phyloP scores from a whole-genome alignment of 2,888 invertebrate species.

The Branchipolynoe longqiensis region DNA sequence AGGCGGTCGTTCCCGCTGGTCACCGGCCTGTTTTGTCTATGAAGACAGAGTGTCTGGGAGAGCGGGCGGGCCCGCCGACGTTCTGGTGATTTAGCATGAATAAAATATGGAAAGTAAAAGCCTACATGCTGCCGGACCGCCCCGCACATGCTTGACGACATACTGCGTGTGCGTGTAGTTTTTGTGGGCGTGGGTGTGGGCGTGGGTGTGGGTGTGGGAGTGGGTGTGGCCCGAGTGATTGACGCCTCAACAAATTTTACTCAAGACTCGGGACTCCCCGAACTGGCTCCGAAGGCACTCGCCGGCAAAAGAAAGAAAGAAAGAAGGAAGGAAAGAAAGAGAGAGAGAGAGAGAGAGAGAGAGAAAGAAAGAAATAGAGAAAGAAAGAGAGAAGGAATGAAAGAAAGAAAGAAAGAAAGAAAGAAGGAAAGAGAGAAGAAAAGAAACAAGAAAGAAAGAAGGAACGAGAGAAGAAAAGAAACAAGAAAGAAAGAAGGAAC shows the following conservation, averaged over 20 bases:
- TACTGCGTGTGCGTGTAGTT: background rate
- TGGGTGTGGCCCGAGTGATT: constrained; percentile 1
- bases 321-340: constrained; percentile 4
- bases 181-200: no score
- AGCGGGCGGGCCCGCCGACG: constrained; percentile 25
- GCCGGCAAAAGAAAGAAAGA: background rate
- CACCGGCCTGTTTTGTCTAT: constrained; percentile 41
- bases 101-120: constrained; percentile 56
- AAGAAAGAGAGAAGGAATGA: background rate
- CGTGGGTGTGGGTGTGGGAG: no score
- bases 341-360: background rate
- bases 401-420: constrained; percentile 14
- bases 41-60: constrained; percentile 43
- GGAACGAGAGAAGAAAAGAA: background rate
- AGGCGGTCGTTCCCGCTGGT: constrained; percentile 10
- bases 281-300: background rate
- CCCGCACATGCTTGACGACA: constrained; percentile 23
- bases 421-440: background rate
- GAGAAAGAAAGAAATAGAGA: constrained; percentile 21
- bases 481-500: background rate
- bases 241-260: constrained; percentile 47
- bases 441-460: background rate
- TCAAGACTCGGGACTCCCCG: background rate
- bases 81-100: constrained; percentile 52
- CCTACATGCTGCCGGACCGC: constrained; percentile 28